phyloP scores from a whole-genome alignment of 37 sponge, comb jelly and placozoan genomes.

The Aphrocallistes beatrix region DNA sequence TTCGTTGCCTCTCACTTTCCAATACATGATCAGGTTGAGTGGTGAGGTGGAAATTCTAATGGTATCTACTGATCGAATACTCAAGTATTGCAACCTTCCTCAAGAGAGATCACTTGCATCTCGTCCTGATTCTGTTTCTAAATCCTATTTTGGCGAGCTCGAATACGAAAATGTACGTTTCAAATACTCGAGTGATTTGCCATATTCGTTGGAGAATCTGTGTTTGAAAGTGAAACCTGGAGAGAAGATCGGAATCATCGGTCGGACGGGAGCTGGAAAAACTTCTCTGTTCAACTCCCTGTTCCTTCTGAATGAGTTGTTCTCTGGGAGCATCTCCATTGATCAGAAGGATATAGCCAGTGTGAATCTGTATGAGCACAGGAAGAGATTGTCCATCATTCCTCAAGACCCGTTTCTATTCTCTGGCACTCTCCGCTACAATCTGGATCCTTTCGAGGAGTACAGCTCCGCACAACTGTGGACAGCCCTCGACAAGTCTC shows the following conservation, averaged over 20 bases:
- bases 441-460: slow-evolving; percentile 1
- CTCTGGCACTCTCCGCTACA: not conserved
- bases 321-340: slow-evolving; percentile 27
- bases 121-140: not conserved
- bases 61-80: slow-evolving; percentile 37
- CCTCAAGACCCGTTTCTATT: slow-evolving; percentile 7
- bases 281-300: slow-evolving; percentile 33
- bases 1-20: slow-evolving; percentile 28
- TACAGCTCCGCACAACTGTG: not conserved
- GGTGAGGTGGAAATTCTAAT: slow-evolving; percentile 37
- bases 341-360: slow-evolving; percentile 24
- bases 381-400: not conserved
- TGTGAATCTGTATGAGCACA: not conserved
- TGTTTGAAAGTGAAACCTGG: not conserved
- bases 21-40: slow-evolving; percentile 35
- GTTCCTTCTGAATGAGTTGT: slow-evolving; percentile 28
- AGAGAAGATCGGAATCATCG: slow-evolving; percentile 38
- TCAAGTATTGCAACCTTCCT: slow-evolving; percentile 23
- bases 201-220: not conserved
- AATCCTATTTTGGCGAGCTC: not conserved
- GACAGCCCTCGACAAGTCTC: not conserved
- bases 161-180: not conserved
- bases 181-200: not conserved
- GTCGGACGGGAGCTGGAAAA: slow-evolving; percentile 41
- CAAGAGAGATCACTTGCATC: not conserved